Base-by-base conservation (phyloP, 2,888 invertebrate species). In the Mesorhabditis spiculigera region DNA sequence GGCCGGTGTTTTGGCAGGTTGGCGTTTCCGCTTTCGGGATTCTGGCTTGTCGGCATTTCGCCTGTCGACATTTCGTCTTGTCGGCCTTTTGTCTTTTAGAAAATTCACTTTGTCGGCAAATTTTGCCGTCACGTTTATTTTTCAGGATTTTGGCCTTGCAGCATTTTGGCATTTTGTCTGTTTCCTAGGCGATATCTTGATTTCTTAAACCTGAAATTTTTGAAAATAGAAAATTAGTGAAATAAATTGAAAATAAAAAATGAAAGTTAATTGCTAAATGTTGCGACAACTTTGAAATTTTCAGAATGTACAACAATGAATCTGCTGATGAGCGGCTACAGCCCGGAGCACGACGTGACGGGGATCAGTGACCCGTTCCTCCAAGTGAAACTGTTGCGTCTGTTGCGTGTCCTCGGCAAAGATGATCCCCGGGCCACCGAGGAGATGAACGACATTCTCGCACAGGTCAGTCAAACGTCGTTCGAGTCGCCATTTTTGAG, bases 361-460 rank as follows among this genome's bases (percentile, higher is more conserved):
- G 98, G 98, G 43, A 95, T 99, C 64, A 96, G 95, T 81, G 98
- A 99, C 89, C 98, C 98, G 65, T 99, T 98, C 89, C 90, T 99
- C 77, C 98, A 98, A 91, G 94, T 95, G 65, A 98, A 98, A 91
- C 95, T 98, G 82, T 90, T 99, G 78, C 91, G 95, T 79, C 90
- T 99, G 4, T 89, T 99, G 75, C 90, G 97, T 83, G 93, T 98
- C 86, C 90, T 99, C 76, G 98, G 98, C 63, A 92, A 92, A 84
- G 95, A 95, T 86, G 98, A 99, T 88, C 91, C 92, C 0, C 95
- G 96, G 84, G 93, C 96, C 0, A 97, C 96, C 8, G 98, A 99
- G 89, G 94, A 95, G 42, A 98, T 99, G 98, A 98, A 98, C 88
- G 98, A 99, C 88, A 97, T 99, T 86, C 90, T 99, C 76, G 97